phyloP scores from a whole-genome alignment of 2,888 invertebrate genomes.

The Strigamia crassipes region DNA sequence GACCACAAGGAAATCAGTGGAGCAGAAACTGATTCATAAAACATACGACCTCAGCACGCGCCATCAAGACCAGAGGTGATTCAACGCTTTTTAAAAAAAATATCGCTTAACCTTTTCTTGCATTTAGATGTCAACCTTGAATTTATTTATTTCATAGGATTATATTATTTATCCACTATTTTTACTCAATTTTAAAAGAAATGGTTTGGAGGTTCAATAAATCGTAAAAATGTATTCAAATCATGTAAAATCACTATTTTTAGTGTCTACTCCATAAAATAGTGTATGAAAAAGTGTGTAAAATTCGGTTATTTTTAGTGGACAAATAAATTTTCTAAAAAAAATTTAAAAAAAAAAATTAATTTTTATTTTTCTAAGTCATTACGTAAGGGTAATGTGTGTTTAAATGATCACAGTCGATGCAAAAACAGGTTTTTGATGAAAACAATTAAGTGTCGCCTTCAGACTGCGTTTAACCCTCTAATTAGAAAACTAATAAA shows the following conservation, averaged over 20 bases:
- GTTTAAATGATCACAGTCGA: neutral
- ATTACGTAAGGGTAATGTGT: slow-evolving; percentile 11
- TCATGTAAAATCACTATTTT: too few relatives aligned
- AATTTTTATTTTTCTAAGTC: neutral
- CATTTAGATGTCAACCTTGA: slow-evolving; percentile 5
- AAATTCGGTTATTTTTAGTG: too few relatives aligned
- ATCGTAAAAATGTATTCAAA: too few relatives aligned
- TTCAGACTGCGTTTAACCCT: neutral
- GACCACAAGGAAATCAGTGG: slow-evolving; percentile 36
- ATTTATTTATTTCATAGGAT: too few relatives aligned
- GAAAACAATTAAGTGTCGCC: slow-evolving; percentile 26
- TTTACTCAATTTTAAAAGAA: too few relatives aligned
- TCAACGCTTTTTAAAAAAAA: slow-evolving; percentile 17
- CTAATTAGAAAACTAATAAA: slow-evolving; percentile 1
- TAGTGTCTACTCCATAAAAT: too few relatives aligned
- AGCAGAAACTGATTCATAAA: slow-evolving; percentile 42
- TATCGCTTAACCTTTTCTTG: slow-evolving; percentile 19
- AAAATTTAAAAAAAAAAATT: too few relatives aligned
- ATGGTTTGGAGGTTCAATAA: too few relatives aligned
- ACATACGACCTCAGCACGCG: slow-evolving; percentile 42
- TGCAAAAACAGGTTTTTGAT: neutral
- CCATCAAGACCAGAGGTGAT: slow-evolving; percentile 20
- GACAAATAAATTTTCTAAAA: too few relatives aligned
- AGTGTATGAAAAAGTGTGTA: too few relatives aligned
- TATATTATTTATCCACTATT: too few relatives aligned